These are phyloP conservation scores for Irena cyanogastra DNA, from an alignment of 2,113 vertebrate genomes.

Conservation along the genomic window DNA sequence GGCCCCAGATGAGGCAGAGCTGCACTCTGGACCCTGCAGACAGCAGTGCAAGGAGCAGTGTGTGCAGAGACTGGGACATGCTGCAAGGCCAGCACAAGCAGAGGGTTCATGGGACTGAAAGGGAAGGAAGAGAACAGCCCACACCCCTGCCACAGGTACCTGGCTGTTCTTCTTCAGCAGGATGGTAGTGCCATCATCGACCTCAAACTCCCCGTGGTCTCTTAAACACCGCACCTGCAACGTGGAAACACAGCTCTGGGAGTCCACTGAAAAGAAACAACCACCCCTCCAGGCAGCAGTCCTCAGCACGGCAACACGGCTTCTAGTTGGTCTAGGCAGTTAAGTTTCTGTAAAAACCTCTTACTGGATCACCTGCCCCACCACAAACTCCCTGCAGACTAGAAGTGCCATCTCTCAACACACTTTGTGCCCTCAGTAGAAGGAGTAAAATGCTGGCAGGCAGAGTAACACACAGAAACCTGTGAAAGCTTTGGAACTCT, in stretches of 20 bases:
- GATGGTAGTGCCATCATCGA: conserved; percentile 90
- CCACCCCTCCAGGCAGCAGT: too few species aligned
- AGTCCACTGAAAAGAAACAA: background rate
- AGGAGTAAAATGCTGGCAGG: background rate
- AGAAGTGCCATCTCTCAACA: background rate
- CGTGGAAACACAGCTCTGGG: background rate
- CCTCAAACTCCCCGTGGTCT: conserved; percentile 93
- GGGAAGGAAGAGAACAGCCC: background rate
- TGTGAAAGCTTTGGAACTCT: background rate
- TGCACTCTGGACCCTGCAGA: too few species aligned
- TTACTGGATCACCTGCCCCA: background rate
- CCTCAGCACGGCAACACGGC: too few species aligned
- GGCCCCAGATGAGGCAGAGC: too few species aligned
- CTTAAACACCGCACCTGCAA: conserved; percentile 89
- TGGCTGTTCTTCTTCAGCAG: conserved; percentile 96
- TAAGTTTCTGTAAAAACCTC: background rate
- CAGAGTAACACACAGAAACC: background rate
- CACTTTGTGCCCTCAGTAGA: background rate
- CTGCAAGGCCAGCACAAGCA: background rate
- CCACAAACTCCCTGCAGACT: background rate
- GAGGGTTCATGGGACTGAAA: background rate
- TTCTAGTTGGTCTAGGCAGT: background rate
- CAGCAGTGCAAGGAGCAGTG: too few species aligned
- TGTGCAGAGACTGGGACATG: background rate
- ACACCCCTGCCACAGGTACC: conserved; percentile 61